Percentiles rank a stretch among this genome's conserved stretches.
Conservation (phyloP, 2,797 vertebrate species). For the Semotilus atromaculatus region DNA sequence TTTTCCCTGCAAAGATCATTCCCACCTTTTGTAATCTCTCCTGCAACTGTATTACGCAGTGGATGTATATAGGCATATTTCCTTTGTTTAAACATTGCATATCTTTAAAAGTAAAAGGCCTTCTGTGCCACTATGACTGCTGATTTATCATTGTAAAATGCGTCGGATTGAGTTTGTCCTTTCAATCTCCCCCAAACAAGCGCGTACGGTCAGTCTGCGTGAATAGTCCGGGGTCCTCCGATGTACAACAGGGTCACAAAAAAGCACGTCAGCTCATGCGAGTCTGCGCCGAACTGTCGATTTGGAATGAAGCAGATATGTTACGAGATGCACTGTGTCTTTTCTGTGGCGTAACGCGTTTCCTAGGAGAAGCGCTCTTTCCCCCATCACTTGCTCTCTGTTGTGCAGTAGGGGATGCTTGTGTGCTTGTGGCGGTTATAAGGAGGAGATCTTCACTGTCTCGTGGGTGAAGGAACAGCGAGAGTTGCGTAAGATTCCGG, state of each 20-base stretch:
- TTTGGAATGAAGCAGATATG: slow-evolving; percentile 38
- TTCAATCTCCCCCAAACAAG: neutral
- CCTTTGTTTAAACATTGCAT: slow-evolving; percentile 79
- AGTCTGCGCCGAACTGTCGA: slow-evolving; percentile 14
- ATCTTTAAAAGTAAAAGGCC: slow-evolving; percentile 77
- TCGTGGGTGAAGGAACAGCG: slow-evolving; percentile 82
- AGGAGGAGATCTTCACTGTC: slow-evolving; percentile 88
- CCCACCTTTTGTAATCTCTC: slow-evolving; percentile 65
- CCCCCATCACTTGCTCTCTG: slow-evolving; percentile 45
- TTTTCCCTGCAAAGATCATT: slow-evolving; percentile 56
- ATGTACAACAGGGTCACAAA: neutral
- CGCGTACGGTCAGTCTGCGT: neutral
- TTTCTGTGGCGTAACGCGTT: slow-evolving; percentile 19
- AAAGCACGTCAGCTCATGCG: slow-evolving; percentile 9
- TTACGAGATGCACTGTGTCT: slow-evolving; percentile 31
- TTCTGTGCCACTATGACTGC: slow-evolving; percentile 58
- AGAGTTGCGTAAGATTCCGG: slow-evolving; percentile 84
- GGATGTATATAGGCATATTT: slow-evolving; percentile 66
- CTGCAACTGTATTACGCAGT: slow-evolving; percentile 68
- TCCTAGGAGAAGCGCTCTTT: slow-evolving; percentile 19
- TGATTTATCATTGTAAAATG: slow-evolving; percentile 26
- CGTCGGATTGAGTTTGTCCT: neutral
- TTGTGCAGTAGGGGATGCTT: slow-evolving; percentile 54
- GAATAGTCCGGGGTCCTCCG: neutral
- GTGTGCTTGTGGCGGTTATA: slow-evolving; percentile 77